Evolutionary conservation across 2,113 vertebrate genomes (phyloP), one percentile per base, ranked within the genome.

Genomic region (Tetrax tetrax): DNA sequence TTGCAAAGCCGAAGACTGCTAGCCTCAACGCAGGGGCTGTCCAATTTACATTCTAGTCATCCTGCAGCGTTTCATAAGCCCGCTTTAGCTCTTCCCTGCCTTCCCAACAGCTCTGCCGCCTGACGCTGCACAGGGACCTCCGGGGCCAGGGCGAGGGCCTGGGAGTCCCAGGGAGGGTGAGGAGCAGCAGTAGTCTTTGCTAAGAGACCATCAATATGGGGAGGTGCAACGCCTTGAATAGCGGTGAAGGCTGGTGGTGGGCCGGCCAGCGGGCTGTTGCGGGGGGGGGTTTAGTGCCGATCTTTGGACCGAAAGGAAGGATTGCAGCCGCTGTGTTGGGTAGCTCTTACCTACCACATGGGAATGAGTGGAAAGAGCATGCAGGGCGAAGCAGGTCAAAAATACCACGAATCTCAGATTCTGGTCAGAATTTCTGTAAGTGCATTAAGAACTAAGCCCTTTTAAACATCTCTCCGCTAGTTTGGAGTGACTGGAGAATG

Each of bases 11-110:
- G 81, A 84, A 87, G 87, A 45, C 59, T 89, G 89, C 59, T 84
- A 76, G 59, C 77, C 95, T 95, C 66, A 15, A 3, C 87, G 89
- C 94, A 93, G 90, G 82, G 53, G 14, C 56, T 41, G 38, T 50
- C 81, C 83, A 43, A 74, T 96, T 96, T 94, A 82, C 89, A 95
- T 96, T 95, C 94, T 83, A 59, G 65, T 95, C 87, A 60, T 80
- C 47, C 66, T 77, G 87, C 87, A 63, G 74, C 12, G 0, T 93
- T 96, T 95, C 70, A n/a, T 93, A 95, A 93, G 70, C 79, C 86
- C 0, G 0, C 63, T 83, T 69, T 10, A 76, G 81, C 63, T 83
- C 82, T 50, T 54, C 84, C 50, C 14, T 72, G 69, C 28, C 66
- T 79, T 89, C 83, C 86, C 43, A 72, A 9, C 45, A 75, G 61